Percentiles rank a stretch among this genome's conserved stretches.
Evolutionary conservation across 2,888 invertebrate species (phyloP).

Genomic region (Thumatha senex): DNA sequence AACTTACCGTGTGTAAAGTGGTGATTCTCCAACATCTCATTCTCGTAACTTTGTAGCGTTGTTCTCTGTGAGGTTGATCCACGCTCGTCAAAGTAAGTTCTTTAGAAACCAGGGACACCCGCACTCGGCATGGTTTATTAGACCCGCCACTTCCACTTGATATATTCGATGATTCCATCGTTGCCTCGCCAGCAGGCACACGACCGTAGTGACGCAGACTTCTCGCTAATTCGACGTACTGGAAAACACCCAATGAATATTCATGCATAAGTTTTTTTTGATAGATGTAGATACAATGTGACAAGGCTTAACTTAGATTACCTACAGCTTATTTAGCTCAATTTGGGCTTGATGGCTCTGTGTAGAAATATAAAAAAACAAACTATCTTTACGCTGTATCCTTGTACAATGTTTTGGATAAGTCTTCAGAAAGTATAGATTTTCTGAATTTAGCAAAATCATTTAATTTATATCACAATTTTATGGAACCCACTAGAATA

Average conservation of each 20-base stretch:
- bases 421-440: too few species aligned
- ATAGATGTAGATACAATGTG: too few species aligned
- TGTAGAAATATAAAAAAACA: too few species aligned
- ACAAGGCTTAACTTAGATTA: too few species aligned
- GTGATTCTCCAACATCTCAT: conserved; percentile 99
- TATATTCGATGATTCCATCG: conserved; percentile 60
- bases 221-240: conserved; percentile 94
- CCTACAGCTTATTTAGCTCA: too few species aligned
- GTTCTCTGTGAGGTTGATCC: conserved; percentile 88
- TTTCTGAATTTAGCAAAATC: too few species aligned
- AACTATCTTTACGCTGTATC: too few species aligned
- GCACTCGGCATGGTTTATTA: conserved; percentile 57
- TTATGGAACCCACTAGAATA: too few species aligned
- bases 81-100: conserved; percentile 90
- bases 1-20: conserved; percentile 89
- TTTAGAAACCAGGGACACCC: conserved; percentile 93
- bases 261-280: too few species aligned
- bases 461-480: too few species aligned
- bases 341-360: too few species aligned
- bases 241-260: conserved; percentile 39
- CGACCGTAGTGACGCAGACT: conserved; percentile 95
- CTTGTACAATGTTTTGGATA: too few species aligned
- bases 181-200: conserved; percentile 81
- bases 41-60: conserved; percentile 95
- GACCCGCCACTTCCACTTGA: conserved; percentile 37